Evolutionary conservation across 2,888 invertebrate species (phyloP).

Genomic region (Nemotelus nigrinus): DNA sequence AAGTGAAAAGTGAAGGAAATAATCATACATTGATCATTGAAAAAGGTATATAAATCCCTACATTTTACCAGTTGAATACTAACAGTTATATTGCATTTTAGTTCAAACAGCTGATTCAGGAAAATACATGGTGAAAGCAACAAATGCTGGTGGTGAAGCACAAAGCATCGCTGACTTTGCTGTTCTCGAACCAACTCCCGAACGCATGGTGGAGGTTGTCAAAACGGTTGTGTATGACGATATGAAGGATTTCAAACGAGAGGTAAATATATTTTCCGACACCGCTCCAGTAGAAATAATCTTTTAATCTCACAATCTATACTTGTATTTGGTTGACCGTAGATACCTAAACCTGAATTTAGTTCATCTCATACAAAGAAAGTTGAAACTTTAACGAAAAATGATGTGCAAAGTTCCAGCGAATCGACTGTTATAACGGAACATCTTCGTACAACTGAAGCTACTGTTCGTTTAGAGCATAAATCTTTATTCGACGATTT

Average conservation of each 20-base stretch:
- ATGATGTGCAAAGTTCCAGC: conserved; percentile 63
- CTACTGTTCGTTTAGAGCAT: conserved; percentile 66
- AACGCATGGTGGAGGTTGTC: conserved; percentile 74
- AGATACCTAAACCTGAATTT: conserved; percentile 59
- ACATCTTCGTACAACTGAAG: conserved; percentile 65
- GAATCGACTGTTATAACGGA: conserved; percentile 65
- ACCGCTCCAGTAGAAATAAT: conserved; percentile 42
- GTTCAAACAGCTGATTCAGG: conserved; percentile 76
- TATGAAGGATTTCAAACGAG: conserved; percentile 61
- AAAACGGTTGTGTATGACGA: conserved; percentile 74
- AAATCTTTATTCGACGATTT: conserved; percentile 61
- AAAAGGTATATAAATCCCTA: conserved; percentile 67
- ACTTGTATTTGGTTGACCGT: conserved; percentile 41
- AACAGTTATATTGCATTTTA: conserved; percentile 54
- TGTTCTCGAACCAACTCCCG: conserved; percentile 75
- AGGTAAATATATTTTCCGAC: conserved; percentile 57
- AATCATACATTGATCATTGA: conserved; percentile 76
- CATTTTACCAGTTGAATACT: not conserved
- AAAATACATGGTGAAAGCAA: conserved; percentile 79
- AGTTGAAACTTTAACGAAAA: conserved; percentile 58
- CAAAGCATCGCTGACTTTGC: conserved; percentile 82
- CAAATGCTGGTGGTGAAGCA: conserved; percentile 83
- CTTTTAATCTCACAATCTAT: not conserved
- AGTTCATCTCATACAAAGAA: conserved; percentile 60
- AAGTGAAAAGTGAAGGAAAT: conserved; percentile 73